These are phyloP conservation scores for Toxotes jaculatrix DNA, from an alignment of 2,113 vertebrate genomes.

Conservation along the genomic window DNA sequence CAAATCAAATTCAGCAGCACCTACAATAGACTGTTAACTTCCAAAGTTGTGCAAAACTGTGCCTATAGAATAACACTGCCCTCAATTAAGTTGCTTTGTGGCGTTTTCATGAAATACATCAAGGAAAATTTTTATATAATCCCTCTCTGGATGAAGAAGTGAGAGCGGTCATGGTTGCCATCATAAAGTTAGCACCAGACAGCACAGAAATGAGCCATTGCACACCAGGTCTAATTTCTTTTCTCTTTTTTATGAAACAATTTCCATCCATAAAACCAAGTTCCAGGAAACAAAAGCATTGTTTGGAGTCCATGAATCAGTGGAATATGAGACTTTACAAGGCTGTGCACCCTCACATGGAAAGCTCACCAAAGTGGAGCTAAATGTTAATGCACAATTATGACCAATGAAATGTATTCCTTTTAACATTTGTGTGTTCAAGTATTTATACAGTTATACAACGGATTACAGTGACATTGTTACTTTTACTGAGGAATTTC, in stretches of 20 bases:
- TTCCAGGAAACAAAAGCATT: slow-evolving; percentile 57
- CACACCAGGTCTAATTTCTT: slow-evolving; percentile 20
- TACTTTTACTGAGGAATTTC: slow-evolving; percentile 10
- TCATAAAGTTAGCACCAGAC: slow-evolving; percentile 44
- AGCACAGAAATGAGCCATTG: slow-evolving; percentile 26
- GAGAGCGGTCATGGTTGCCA: background rate
- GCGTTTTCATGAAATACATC: slow-evolving; percentile 23
- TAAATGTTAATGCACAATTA: slow-evolving; percentile 5
- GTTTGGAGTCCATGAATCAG: slow-evolving; percentile 55
- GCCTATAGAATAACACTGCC: background rate
- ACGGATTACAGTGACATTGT: background rate
- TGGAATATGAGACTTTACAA: slow-evolving; percentile 47
- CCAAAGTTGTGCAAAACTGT: background rate
- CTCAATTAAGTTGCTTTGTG: background rate
- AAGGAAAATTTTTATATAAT: slow-evolving; percentile 16
- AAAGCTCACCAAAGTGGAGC: slow-evolving; percentile 38
- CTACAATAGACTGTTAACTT: background rate
- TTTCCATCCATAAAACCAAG: slow-evolving; percentile 57
- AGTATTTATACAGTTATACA: background rate
- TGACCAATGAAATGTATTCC: slow-evolving; percentile 13
- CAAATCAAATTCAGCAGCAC: background rate
- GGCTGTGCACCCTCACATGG: slow-evolving; percentile 4
- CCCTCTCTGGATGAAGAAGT: slow-evolving; percentile 8
- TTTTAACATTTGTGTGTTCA: slow-evolving; percentile 1
- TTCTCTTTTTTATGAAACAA: slow-evolving; percentile 33